Evolutionary conservation across 2,797 vertebrate species (phyloP), one percentile per base, ranked within the genome.

Genomic region (Sphenopsis melanotis): DNA sequence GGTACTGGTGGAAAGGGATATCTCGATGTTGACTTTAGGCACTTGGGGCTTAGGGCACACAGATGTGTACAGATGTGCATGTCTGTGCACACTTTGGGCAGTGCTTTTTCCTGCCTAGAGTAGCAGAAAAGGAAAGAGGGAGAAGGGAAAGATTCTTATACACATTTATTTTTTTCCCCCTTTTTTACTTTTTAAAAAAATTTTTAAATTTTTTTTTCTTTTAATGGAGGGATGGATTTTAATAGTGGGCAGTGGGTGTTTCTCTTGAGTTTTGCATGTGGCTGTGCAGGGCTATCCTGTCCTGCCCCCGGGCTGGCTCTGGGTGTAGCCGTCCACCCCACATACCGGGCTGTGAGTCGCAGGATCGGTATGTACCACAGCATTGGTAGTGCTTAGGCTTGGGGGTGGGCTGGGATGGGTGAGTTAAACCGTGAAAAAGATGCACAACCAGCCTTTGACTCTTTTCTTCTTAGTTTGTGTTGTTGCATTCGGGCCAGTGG

Each of bases 171-270:
- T 12, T 12, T 8, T 21, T 8, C 9, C 9, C 17, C 26, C 4
- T 15, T 24, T 46, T 32, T 32, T 3, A 5, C 7, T 20, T 24
- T 9, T 44, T 10, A 6, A 16, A 47, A 47, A 47, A 27, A 18
- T 4, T n/a, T 10, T 55, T 10, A 6, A 10, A 2, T 52, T 15
- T 22, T 14, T 16, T 26, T 11, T 32, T 3, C 2, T 18, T 64
- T 21, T 11, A 16, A 34, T 1, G 6, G 3, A 2, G 4, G 5
- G 20, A 3, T 59, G 4, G 5, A 19, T 68, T 85, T 64, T 30
- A 83, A 29, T 26, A 50, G 36, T 11, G 39, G 24, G 11, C 29
- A 63, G 37, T 13, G 24, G 7, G 8, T 24, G 10, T 78, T 91
- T 66, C 27, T 60, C 32, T 10, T 5, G 29, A 37, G 49, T 36